Conservation (phyloP, 2,113 vertebrate species). For the Pampusana beccarii region DNA sequence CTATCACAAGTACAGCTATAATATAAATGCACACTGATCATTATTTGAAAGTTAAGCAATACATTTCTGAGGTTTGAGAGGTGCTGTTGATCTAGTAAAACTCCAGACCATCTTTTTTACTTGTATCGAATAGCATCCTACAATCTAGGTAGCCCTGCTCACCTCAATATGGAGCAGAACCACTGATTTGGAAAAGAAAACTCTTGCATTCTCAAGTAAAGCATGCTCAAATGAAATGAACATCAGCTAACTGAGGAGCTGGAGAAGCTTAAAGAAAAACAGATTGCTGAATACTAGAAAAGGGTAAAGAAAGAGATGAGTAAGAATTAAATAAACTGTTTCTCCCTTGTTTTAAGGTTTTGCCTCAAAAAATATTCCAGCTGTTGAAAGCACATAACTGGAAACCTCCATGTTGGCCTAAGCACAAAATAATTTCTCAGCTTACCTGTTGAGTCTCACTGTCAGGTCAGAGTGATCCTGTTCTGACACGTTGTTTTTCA, state of each 20-base stretch:
- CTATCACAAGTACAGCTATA: neutral
- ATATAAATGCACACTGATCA: neutral
- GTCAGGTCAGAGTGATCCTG: neutral
- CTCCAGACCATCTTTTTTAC: neutral
- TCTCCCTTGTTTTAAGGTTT: neutral
- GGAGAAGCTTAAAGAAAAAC: neutral
- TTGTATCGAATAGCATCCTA: neutral
- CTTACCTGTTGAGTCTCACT: conserved; percentile 34
- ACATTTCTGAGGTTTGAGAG: neutral
- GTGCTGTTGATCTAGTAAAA: neutral
- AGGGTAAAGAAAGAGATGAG: neutral
- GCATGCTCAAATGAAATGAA: neutral
- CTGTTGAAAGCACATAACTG: neutral
- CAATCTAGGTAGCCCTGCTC: neutral
- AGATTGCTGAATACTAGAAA: neutral
- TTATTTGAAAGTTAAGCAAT: neutral
- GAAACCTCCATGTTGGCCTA: neutral
- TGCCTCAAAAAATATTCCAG: neutral
- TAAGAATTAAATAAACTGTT: neutral
- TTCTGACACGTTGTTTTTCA: neutral
- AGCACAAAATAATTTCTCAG: neutral
- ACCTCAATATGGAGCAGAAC: neutral
- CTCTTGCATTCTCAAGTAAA: neutral
- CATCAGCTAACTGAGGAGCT: neutral
- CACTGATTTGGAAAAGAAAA: neutral